Conservation (phyloP, 2,888 invertebrate species). For the Apodemia duryi region DNA sequence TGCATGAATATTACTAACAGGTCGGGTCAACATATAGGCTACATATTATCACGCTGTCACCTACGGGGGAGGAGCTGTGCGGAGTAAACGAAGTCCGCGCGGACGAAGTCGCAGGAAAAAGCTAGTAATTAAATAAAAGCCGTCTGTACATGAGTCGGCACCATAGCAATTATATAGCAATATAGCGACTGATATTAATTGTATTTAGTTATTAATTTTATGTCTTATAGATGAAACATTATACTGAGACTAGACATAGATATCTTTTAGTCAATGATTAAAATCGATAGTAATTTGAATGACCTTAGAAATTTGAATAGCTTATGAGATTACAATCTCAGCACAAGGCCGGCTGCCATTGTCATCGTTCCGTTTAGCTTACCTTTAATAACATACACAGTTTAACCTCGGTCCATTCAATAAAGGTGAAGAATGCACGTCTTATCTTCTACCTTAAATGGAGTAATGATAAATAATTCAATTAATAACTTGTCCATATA, state of each 20-base stretch:
- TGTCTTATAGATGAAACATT: no score
- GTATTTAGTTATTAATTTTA: no score
- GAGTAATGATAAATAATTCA: constrained; percentile 66
- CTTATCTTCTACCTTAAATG: constrained; percentile 44
- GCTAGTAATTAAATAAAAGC: no score
- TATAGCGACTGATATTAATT: no score
- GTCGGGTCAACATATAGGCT: no score
- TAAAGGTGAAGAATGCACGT: constrained; percentile 58
- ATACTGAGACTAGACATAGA: not conserved
- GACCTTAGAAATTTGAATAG: constrained; percentile 17
- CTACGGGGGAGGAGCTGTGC: no score
- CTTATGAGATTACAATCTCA: constrained; percentile 38
- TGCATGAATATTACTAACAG: no score
- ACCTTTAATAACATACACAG: constrained; percentile 54
- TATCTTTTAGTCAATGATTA: not conserved
- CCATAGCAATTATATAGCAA: no score
- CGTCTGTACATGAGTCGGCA: no score
- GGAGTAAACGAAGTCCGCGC: no score
- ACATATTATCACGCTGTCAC: no score
- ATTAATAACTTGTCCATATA: constrained; percentile 40
- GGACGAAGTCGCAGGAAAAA: no score
- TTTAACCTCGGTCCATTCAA: constrained; percentile 47
- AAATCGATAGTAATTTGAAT: constrained; percentile 5
- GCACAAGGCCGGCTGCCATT: constrained; percentile 50
- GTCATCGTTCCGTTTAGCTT: constrained; percentile 45